Base-by-base conservation (phyloP, 2,888 invertebrate genomes). In the Lochmaea crataegi region DNA sequence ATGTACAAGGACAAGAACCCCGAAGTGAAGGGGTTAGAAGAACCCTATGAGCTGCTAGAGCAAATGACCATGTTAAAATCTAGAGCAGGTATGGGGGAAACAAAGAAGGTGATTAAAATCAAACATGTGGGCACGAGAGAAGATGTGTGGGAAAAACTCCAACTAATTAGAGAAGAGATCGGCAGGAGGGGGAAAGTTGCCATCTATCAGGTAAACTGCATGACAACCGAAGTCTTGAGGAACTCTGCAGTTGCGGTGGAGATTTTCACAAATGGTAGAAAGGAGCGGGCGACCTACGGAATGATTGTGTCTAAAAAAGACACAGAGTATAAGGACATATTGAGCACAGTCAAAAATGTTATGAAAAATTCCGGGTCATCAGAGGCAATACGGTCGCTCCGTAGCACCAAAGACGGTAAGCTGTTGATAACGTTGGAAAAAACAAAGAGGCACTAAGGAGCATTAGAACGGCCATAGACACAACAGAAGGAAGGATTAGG, bases 291-390 rank as follows among this genome's bases (percentile, higher is more conserved):
- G 5, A 60, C 60, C 0, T 60, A 60, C 2, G 60, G 60, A 2
- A 38, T 60, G n/a, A 60, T 60, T n/a, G n/a, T 60, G 26, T 32
- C 32, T 4, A 60, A 60, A 2, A 60, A 60, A 60, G 41, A 60
- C 32, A 14, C 60, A 4, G 38, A 26, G 5, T 60, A 16, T 38
- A n/a, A 14, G 7, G 32, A 38, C 2, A 26, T 60, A 11, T n/a
- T 60, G n/a, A n/a, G 9, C 32, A n/a, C 32, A 4, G 60, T 60
- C 0, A 38, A 60, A 32, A 60, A 16, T 12, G 38, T 38, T 1
- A n/a, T 60, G 0, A 14, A 38, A n/a, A n/a, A 38, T n/a, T n/a
- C n/a, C 0, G 38, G 38, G 14, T 11, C 60, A 6, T 5, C 11
- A 2, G 38, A 14, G 38, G 32, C 60, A 6, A 38, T 71, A 2